These are phyloP conservation scores for Drosophila sechellia DNA, from an alignment of 1,140 invertebrate species.

Conservation along the genomic window DNA sequence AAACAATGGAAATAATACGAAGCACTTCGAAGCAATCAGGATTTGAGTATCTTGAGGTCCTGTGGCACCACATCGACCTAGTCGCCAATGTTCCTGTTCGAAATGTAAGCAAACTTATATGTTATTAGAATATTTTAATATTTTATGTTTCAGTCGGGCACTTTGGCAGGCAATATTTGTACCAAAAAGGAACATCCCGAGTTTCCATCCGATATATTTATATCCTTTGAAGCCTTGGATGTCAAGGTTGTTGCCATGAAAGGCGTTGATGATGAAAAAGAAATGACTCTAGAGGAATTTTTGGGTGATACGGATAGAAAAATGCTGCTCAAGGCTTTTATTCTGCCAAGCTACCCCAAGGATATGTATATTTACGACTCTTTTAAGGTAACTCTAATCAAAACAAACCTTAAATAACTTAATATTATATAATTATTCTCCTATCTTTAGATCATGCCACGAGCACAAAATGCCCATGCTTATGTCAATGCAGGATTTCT, in stretches of 20 bases:
- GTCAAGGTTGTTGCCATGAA: conserved; percentile 83
- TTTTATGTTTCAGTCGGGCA: conserved; percentile 85
- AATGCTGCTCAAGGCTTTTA: conserved; percentile 58
- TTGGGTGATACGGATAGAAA: conserved; percentile 37
- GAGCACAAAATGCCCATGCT: conserved; percentile 93
- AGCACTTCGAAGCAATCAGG: conserved; percentile 84
- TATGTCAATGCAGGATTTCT: conserved; percentile 92
- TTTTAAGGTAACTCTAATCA: conserved; percentile 86
- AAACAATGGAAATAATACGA: conserved; percentile 87
- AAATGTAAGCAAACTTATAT: conserved; percentile 85
- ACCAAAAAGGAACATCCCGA: conserved; percentile 89
- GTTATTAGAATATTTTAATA: accelerated
- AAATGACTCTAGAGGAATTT: conserved; percentile 60
- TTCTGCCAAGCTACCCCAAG: conserved; percentile 64
- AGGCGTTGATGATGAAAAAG: conserved; percentile 32
- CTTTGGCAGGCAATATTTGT: conserved; percentile 91
- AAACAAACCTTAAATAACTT: no score
- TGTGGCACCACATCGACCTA: conserved; percentile 87
- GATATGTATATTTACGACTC: conserved; percentile 68
- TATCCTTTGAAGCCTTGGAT: conserved; percentile 89
- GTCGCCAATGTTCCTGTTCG: conserved; percentile 90
- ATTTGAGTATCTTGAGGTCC: conserved; percentile 85
- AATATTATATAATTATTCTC: no score
- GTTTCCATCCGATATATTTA: conserved; percentile 92
- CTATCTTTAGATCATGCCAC: conserved; percentile 86